These are phyloP conservation scores for Antedon mediterranea DNA, from an alignment of 53 echinoderm and acorn worm species.

Conservation along the genomic window DNA sequence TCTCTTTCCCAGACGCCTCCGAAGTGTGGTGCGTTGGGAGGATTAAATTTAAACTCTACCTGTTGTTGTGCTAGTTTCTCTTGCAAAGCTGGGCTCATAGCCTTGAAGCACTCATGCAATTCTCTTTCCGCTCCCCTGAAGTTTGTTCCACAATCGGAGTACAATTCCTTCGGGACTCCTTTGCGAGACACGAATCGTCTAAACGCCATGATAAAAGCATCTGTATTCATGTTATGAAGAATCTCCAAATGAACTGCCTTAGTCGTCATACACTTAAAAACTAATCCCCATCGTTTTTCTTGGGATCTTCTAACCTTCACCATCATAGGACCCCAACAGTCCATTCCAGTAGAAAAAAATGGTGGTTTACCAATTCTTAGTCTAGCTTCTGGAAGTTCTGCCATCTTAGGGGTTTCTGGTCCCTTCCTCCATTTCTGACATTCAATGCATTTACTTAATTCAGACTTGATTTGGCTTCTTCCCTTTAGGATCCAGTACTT, in stretches of 20 bases:
- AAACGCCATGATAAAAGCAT: slow-evolving; percentile 24
- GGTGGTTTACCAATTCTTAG: slow-evolving; percentile 26
- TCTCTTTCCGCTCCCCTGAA: slow-evolving; percentile 20
- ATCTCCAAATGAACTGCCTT: slow-evolving; percentile 23
- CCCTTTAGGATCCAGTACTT: slow-evolving; percentile 21
- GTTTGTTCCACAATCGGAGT: slow-evolving; percentile 33
- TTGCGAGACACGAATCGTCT: slow-evolving; percentile 12
- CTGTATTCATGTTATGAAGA: slow-evolving; percentile 12
- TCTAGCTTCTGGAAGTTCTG: slow-evolving; percentile 25
- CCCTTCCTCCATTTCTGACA: slow-evolving; percentile 23
- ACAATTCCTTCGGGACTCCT: slow-evolving; percentile 15
- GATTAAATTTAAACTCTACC: neutral
- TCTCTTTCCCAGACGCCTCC: neutral
- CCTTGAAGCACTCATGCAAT: slow-evolving; percentile 8
- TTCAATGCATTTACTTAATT: slow-evolving; percentile 5
- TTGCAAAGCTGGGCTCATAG: slow-evolving; percentile 1
- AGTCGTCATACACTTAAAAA: slow-evolving; percentile 32
- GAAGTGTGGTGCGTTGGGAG: neutral
- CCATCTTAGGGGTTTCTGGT: slow-evolving; percentile 27
- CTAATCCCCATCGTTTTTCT: slow-evolving; percentile 26
- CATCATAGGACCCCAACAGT: slow-evolving; percentile 29
- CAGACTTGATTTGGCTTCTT: slow-evolving; percentile 6
- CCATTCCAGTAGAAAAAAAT: slow-evolving; percentile 32
- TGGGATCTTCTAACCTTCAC: slow-evolving; percentile 20
- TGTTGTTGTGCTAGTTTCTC: neutral